phyloP scores from a whole-genome alignment of 1,140 invertebrate species.

The Drosophila guanche region DNA sequence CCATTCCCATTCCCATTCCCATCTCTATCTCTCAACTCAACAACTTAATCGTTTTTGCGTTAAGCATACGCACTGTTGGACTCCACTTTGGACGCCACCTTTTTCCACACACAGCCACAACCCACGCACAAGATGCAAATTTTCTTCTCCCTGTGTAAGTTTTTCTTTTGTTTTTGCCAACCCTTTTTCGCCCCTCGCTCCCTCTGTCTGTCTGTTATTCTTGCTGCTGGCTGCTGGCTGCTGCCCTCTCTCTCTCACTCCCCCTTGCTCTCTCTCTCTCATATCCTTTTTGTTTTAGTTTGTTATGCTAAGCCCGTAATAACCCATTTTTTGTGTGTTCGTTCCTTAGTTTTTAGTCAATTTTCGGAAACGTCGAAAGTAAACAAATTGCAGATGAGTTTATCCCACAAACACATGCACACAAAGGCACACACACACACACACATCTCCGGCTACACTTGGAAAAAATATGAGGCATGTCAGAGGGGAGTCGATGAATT shows the following conservation, averaged over 20 bases:
- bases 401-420: constrained; percentile 55
- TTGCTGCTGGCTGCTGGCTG: too few species aligned
- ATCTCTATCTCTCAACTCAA: constrained; percentile 38
- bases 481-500: too few species aligned
- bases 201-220: background rate
- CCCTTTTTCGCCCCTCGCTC: background rate
- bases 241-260: too few species aligned
- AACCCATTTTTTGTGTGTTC: constrained; percentile 61
- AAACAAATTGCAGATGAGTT: constrained; percentile 82
- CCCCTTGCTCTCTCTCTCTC: too few species aligned
- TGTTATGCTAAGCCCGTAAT: constrained; percentile 73
- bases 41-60: constrained; percentile 80
- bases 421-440: constrained; percentile 13
- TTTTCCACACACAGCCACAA: constrained; percentile 3
- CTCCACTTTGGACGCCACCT: constrained; percentile 23
- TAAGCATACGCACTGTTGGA: constrained; percentile 70
- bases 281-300: constrained; percentile 19
- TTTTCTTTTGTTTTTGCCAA: constrained; percentile 3
- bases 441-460: background rate
- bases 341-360: constrained; percentile 46
- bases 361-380: constrained; percentile 80
- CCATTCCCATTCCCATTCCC: background rate
- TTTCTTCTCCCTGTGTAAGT: constrained; percentile 16
- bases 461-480: too few species aligned
- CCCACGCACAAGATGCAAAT: constrained; percentile 52